A percentile compares a stretch with the other conserved stretches of the same genome.
These are phyloP conservation scores for Labeo calbasu DNA, from an alignment of 2,797 vertebrate species.

Conservation along the genomic window DNA sequence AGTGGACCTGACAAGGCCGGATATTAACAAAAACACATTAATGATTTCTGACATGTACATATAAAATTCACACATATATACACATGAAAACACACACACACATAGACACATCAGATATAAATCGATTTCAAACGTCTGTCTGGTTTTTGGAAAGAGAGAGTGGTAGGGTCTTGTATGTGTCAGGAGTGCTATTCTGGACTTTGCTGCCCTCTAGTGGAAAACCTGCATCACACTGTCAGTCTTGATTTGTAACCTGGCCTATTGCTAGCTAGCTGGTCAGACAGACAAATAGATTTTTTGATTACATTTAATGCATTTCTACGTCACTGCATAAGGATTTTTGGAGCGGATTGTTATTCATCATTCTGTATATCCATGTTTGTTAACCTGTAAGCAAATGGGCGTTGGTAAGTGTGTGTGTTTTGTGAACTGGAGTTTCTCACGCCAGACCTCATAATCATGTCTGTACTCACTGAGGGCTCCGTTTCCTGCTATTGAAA, in stretches of 20 bases:
- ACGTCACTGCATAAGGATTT: background rate
- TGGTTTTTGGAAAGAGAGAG: background rate
- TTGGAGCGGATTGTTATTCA: background rate
- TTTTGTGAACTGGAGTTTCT: conserved; percentile 57
- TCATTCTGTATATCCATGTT: background rate
- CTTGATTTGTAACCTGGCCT: background rate
- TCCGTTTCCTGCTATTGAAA: conserved; percentile 67
- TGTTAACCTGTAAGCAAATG: background rate
- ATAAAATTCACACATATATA: conserved; percentile 33
- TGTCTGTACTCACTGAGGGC: conserved; percentile 53
- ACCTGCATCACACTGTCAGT: too few relatives aligned
- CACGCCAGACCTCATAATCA: conserved; percentile 55
- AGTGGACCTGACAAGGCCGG: conserved; percentile 12
- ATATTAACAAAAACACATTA: conserved; percentile 38
- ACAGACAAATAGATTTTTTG: background rate
- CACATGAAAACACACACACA: conserved; percentile 25
- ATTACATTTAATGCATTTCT: background rate
- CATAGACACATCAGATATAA: conserved; percentile 10
- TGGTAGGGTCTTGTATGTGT: background rate
- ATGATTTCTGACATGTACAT: conserved; percentile 18
- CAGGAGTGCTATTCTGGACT: conserved; percentile 13
- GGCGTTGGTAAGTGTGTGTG: background rate
- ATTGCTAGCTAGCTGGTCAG: background rate
- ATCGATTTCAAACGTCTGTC: conserved; percentile 32
- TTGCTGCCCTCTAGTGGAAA: conserved; percentile 67